Conservation (phyloP, 2,888 invertebrate genomes). For the Trachelus tabidus region DNA sequence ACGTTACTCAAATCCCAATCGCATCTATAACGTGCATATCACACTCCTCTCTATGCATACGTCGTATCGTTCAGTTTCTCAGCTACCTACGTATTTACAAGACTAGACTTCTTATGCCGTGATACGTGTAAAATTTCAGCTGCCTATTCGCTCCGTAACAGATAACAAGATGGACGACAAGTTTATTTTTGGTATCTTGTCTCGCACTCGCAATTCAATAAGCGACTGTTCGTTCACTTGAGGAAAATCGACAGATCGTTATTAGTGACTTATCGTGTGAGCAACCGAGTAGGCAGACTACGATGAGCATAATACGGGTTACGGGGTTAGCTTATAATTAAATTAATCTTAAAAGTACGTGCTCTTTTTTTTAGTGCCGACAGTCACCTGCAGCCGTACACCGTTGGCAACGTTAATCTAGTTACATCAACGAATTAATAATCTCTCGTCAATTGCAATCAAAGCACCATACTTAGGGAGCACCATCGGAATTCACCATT, state of each 20-base stretch:
- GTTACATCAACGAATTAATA: not conserved
- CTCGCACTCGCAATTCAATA: not conserved
- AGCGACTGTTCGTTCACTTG: not conserved
- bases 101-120: constrained; percentile 45
- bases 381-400: not conserved
- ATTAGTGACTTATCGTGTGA: not conserved
- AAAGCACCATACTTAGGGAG: constrained; percentile 4
- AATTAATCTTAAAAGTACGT: not conserved
- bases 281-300: not conserved
- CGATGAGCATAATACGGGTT: constrained; percentile 3
- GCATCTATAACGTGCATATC: constrained; percentile 8
- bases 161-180: not conserved
- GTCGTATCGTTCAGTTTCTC: constrained; percentile 14
- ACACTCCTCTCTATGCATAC: constrained; percentile 6
- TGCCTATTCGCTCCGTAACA: not conserved
- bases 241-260: not conserved
- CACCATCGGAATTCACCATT: not conserved
- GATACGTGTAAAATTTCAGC: not conserved
- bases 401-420: constrained; percentile 1
- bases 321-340: not conserved
- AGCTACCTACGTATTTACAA: constrained; percentile 46
- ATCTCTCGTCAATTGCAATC: not conserved
- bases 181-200: not conserved
- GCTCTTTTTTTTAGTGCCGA: not conserved
- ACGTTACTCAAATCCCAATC: constrained; percentile 2